A percentile compares a stretch with the other conserved stretches of the same genome.
These are phyloP conservation scores for Orthosia incerta DNA, from an alignment of 2,888 invertebrate genomes.

Conservation along the genomic window DNA sequence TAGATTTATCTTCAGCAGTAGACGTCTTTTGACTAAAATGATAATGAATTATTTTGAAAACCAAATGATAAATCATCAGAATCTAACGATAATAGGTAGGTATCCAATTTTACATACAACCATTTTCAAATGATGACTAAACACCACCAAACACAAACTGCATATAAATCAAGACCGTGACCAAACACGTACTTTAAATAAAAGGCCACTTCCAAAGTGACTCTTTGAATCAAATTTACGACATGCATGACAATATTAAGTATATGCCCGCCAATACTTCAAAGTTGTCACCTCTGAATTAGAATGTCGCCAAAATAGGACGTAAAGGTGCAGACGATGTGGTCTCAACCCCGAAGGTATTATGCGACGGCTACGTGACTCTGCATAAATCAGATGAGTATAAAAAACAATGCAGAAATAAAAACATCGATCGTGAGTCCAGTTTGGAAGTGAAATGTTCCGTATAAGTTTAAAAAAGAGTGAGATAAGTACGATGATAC, in stretches of 20 bases:
- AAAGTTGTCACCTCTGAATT: slow-evolving; percentile 60
- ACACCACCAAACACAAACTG: slow-evolving; percentile 22
- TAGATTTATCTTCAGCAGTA: too few species aligned
- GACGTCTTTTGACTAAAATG: too few species aligned
- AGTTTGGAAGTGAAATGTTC: slow-evolving; percentile 48
- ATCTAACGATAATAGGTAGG: too few species aligned
- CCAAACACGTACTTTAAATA: slow-evolving; percentile 31
- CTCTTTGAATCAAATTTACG: slow-evolving; percentile 43
- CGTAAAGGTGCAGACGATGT: slow-evolving; percentile 54
- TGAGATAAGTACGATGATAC: neutral
- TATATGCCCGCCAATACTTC: slow-evolving; percentile 47
- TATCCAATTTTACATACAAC: neutral
- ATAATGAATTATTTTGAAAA: too few species aligned
- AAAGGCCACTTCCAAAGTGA: slow-evolving; percentile 35
- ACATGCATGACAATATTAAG: slow-evolving; percentile 31
- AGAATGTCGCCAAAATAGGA: slow-evolving; percentile 58
- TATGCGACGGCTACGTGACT: slow-evolving; percentile 79
- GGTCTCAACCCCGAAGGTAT: slow-evolving; percentile 68
- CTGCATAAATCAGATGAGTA: slow-evolving; percentile 77
- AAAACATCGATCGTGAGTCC: slow-evolving; percentile 54
- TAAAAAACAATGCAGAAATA: slow-evolving; percentile 66
- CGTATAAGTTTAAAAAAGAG: slow-evolving; percentile 43
- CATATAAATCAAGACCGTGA: slow-evolving; percentile 33
- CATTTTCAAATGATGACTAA: slow-evolving; percentile 23
- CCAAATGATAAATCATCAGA: too few species aligned